These are phyloP conservation scores for Oxyruncus cristatus DNA, from an alignment of 2,113 vertebrate genomes.

Conservation along the genomic window DNA sequence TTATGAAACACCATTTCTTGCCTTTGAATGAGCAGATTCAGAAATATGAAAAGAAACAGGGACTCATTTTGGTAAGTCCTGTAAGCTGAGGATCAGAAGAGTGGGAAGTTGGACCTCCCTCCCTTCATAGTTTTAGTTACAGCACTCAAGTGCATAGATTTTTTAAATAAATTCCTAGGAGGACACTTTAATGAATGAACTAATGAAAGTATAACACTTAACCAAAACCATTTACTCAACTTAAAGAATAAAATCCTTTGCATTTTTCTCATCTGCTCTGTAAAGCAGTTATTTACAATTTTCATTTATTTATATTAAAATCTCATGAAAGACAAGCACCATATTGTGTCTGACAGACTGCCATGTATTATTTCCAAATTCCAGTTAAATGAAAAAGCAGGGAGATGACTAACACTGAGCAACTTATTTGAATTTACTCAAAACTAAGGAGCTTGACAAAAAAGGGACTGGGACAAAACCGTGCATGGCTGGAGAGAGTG, in stretches of 20 bases:
- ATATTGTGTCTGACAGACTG: constrained; percentile 12
- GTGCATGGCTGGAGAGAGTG: neutral
- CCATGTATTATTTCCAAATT: constrained; percentile 33
- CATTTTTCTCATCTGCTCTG: neutral
- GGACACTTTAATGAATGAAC: constrained; percentile 28
- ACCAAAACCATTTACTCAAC: neutral
- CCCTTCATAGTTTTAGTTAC: neutral
- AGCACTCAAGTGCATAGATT: neutral
- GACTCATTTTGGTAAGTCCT: neutral
- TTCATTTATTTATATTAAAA: constrained; percentile 60
- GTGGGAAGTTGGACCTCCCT: neutral
- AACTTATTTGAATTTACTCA: neutral
- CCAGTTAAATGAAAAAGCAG: constrained; percentile 41
- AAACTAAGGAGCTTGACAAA: neutral
- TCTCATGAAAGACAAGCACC: constrained; percentile 38
- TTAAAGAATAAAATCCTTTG: constrained; percentile 1
- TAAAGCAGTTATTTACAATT: constrained; percentile 11
- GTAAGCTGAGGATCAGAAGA: neutral
- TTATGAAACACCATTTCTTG: neutral
- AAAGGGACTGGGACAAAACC: neutral
- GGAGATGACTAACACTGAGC: neutral
- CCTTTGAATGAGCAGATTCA: neutral
- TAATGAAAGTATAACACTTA: constrained; percentile 10
- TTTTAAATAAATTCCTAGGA: constrained; percentile 3
- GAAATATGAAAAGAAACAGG: neutral